phyloP scores from a whole-genome alignment of 2,113 vertebrate species.

The Emydocephalus ijimae region DNA sequence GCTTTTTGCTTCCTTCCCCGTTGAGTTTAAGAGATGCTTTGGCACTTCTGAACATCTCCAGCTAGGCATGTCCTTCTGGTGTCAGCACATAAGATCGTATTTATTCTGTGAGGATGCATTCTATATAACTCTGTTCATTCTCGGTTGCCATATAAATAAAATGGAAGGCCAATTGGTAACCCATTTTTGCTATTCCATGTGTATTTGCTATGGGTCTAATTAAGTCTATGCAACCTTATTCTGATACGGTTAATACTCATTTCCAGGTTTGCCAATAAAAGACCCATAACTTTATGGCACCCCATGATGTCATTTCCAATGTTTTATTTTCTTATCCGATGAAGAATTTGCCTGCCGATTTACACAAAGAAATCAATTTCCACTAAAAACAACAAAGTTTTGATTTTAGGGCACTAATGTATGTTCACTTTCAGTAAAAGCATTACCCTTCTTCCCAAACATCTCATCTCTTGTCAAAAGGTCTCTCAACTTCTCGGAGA shows the following conservation, averaged over 20 bases:
- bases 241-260: background rate
- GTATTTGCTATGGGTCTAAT: background rate
- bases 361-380: background rate
- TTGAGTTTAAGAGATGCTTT: background rate
- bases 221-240: background rate
- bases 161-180: too few relatives aligned
- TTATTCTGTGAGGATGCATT: background rate
- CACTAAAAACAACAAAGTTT: background rate
- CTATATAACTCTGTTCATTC: background rate
- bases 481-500: background rate
- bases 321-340: background rate
- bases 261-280: background rate
- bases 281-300: background rate
- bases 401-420: background rate
- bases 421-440: background rate
- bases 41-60: background rate
- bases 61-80: background rate
- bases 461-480: background rate
- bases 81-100: background rate
- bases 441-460: background rate
- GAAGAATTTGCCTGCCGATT: background rate
- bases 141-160: background rate
- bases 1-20: background rate
- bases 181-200: background rate
- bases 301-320: background rate